Base-by-base conservation (phyloP, 2,797 vertebrate genomes). In the Nyctalus aviator region DNA sequence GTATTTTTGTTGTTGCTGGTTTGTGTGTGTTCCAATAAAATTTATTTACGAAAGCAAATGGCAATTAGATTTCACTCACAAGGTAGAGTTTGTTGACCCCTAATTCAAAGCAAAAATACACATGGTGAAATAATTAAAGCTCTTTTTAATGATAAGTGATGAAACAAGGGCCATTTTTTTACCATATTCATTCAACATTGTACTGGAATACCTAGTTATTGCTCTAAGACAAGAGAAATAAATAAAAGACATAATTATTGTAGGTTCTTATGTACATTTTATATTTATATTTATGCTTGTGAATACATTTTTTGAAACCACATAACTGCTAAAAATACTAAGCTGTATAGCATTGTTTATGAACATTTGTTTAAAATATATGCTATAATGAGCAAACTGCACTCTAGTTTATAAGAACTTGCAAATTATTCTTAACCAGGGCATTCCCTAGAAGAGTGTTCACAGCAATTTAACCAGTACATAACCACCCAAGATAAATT, bases 291-390 rank as follows among this genome's bases (percentile, higher is more conserved):
- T 76, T 18, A 50, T 18, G 73, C 21, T 50, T 76, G 30, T 50
- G 46, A 76, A 76, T 76, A 50, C 30, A 30, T 48, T n/a, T 50
- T 50, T 32, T 76, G n/a, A 76, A 50, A 76, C 73, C 73, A 76
- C 6, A 75, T 57, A 82, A 12, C 81, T 95, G 23, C 68, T 77
- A 35, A 93, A 90, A 72, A 88, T 62, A 72, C 78, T 84, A 59
- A 59, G 7, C 46, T 76, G 9, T 55, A 14, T n/a, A n/a, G 10
- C 18, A 79, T 37, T 3, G 8, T 87, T 92, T 50, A 53, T 75
- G 62, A 55, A 53, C 55, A 84, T 83, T 92, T 66, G 27, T 88
- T 90, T 81, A 93, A 81, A 35, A 88, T 84, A 15, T 64, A 81
- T 77, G 8, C 73, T 66, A 15, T 48, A 57, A 68, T 86, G 17